Conservation (phyloP, 2,888 invertebrate genomes). For the Saturnia japonica region DNA sequence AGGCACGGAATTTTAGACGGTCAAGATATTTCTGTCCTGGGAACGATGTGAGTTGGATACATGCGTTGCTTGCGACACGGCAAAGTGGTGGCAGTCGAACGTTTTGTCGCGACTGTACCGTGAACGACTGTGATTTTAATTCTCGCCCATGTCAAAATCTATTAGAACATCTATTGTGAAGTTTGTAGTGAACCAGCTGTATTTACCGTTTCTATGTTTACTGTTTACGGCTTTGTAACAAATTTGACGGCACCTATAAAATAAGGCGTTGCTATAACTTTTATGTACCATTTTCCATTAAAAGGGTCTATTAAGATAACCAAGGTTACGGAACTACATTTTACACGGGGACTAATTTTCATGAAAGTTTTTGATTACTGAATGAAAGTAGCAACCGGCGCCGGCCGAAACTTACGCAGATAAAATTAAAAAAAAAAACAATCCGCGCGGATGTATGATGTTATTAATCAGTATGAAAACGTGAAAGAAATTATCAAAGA, state of each 20-base stretch:
- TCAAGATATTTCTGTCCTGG: no score
- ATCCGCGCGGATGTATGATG: not conserved
- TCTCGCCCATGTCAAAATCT: not conserved
- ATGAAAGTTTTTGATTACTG: not conserved
- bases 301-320: not conserved
- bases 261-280: not conserved
- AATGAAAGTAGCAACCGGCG: not conserved
- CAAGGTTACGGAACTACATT: not conserved
- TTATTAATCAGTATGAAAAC: not conserved
- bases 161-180: not conserved
- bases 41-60: no score
- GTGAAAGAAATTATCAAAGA: no score
- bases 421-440: not conserved
- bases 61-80: no score
- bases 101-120: no score
- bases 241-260: not conserved
- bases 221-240: not conserved
- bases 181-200: not conserved
- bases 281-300: not conserved
- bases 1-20: no score
- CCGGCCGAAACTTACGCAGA: not conserved
- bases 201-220: not conserved
- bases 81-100: no score
- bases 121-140: no score
- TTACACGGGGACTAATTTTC: not conserved